Conservation (phyloP, 2,797 vertebrate genomes). For the Crypturellus tataupa region DNA sequence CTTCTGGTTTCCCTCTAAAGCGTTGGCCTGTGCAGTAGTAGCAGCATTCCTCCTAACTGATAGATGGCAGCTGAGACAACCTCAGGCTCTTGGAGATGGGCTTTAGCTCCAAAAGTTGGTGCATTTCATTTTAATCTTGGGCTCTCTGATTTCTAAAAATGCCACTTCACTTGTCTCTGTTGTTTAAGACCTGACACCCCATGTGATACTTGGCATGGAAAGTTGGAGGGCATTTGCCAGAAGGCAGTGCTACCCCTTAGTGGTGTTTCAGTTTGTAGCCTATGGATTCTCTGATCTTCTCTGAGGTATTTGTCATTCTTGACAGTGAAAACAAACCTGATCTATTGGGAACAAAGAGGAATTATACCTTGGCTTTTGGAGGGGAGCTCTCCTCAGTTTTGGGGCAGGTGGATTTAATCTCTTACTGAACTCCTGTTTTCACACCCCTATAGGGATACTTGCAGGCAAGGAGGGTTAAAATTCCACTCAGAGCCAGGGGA, state of each 20-base stretch:
- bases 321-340: slow-evolving; percentile 14
- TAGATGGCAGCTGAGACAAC: neutral
- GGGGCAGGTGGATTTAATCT: slow-evolving; percentile 2
- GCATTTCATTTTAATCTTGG: slow-evolving; percentile 34
- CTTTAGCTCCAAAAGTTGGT: neutral
- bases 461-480: neutral
- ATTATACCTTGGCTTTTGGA: neutral
- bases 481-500: neutral
- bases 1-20: neutral
- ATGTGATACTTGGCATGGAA: neutral
- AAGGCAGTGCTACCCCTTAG: neutral
- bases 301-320: slow-evolving; percentile 38
- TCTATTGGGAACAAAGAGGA: slow-evolving; percentile 2
- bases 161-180: neutral
- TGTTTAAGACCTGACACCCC: neutral
- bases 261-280: neutral
- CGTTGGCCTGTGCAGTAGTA: neutral
- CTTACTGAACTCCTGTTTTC: neutral
- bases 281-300: slow-evolving; percentile 18
- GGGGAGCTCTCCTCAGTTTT: neutral
- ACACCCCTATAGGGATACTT: neutral
- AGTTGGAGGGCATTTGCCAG: neutral
- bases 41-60: neutral
- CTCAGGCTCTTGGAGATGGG: neutral
- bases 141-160: slow-evolving; percentile 21